Base-by-base conservation (phyloP, 1,140 invertebrate species). In the Mactra quadrangularis region DNA sequence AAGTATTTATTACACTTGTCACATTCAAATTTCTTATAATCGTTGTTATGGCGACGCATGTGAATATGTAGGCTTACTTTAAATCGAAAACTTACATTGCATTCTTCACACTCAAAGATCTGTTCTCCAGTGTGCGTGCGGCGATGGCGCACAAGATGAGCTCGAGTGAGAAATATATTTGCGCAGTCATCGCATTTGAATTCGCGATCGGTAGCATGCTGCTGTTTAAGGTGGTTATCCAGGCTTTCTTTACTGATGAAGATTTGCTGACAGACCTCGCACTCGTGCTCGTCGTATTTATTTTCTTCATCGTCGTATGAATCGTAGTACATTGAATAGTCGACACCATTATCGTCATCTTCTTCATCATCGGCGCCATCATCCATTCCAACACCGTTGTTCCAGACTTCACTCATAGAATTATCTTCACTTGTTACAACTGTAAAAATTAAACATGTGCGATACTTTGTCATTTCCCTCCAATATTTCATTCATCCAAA, bases 51-150 rank as follows among this genome's bases (percentile, higher is more conserved):
- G 4, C 75, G 22, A 1, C 82, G 31, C 52, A 70, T 74, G 29
- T 83, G 82, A 38, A 76, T 83, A 22, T 83, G 72, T 52, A 83
- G 25, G 31, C 74, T 74, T 6, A 70, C 82, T 35, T 74, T 76
- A 47, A 47, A 74, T 0, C 71, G n/a, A 41, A 77, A 77, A 62
- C 75, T 77, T 1, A 77, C 75, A 29, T 77, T 77, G 53, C 75
- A 77, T 55, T 77, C 75, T 35, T 77, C 50, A 35, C 75, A 77
- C 25, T 77, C 75, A 45, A 45, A 77, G 9, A 77, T 66, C 59
- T 64, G 38, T 29, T 77, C 75, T 0, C 75, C 75, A 15, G 75
- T 77, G 27, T 77, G 75, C 13, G 59, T 52, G 19, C 35, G 38
- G 22, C 75, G 57, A 53, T 77, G 75, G 3, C 75, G 38, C 19